These are phyloP conservation scores for Halcyon leucocephala DNA, from an alignment of 2,797 vertebrate genomes.

Conservation along the genomic window DNA sequence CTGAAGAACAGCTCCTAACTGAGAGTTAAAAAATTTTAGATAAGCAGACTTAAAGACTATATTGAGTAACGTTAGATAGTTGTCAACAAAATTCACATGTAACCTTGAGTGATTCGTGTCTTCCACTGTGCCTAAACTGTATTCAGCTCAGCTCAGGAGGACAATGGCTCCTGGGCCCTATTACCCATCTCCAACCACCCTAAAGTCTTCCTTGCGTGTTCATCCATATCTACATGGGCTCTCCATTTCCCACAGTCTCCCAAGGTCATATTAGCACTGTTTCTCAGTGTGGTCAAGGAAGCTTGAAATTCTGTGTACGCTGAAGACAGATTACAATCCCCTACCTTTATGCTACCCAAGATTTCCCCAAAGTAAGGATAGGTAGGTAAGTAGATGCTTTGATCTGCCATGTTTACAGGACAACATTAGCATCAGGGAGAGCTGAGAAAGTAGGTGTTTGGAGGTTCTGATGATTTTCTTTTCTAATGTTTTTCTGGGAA, in stretches of 20 bases:
- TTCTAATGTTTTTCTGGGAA: neutral
- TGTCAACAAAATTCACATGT: neutral
- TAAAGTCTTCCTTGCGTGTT: neutral
- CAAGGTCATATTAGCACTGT: neutral
- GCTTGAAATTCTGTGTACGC: neutral
- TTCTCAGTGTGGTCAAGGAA: neutral
- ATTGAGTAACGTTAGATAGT: neutral
- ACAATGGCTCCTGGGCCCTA: neutral
- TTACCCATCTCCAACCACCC: neutral
- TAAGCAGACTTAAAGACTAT: neutral
- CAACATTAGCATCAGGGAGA: neutral
- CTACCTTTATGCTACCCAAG: neutral
- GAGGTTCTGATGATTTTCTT: rapidly evolving
- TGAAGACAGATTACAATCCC: neutral
- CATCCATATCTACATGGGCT: neutral
- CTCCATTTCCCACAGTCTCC: neutral
- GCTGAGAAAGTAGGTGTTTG: neutral
- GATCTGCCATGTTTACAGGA: neutral
- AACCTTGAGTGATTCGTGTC: neutral
- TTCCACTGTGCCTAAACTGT: neutral
- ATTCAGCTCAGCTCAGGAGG: neutral
- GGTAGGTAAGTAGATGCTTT: neutral
- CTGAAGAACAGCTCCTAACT: neutral
- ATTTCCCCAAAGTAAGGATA: neutral
- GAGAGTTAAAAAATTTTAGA: neutral